phyloP scores from a whole-genome alignment of 1,140 invertebrate genomes.

The Brachionus calyciflorus region DNA sequence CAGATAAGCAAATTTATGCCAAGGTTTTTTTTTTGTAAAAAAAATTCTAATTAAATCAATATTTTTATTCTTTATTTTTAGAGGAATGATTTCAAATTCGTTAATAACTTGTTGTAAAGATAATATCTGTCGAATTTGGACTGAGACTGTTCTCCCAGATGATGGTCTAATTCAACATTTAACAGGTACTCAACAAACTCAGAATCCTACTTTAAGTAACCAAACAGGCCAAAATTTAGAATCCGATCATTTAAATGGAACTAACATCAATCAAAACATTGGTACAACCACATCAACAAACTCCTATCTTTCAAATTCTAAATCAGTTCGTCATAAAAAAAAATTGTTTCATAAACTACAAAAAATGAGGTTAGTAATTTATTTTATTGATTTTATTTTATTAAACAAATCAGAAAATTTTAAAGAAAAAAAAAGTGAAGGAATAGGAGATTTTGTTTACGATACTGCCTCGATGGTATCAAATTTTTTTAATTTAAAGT shows the following conservation, averaged over 20 bases:
- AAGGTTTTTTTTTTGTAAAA: slow-evolving; percentile 67
- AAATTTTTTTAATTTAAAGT: no score
- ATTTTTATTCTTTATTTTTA: slow-evolving; percentile 59
- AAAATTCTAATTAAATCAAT: slow-evolving; percentile 17
- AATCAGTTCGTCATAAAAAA: slow-evolving; percentile 50
- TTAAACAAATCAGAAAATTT: no score
- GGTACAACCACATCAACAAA: slow-evolving; percentile 93
- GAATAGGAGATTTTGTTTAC: no score
- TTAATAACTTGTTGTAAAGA: slow-evolving; percentile 94
- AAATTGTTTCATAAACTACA: slow-evolving; percentile 42
- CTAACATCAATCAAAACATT: slow-evolving; percentile 71
- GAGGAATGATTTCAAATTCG: slow-evolving; percentile 93
- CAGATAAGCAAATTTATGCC: slow-evolving; percentile 99
- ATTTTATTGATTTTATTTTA: neutral
- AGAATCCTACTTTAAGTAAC: neutral
- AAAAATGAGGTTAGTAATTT: slow-evolving; percentile 45
- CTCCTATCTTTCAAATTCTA: slow-evolving; percentile 49
- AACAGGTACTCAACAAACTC: neutral
- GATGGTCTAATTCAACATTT: slow-evolving; percentile 73
- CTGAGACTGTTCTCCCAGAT: slow-evolving; percentile 90
- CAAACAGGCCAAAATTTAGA: slow-evolving; percentile 58
- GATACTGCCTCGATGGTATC: no score
- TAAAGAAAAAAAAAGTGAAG: no score
- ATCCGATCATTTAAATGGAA: slow-evolving; percentile 49
- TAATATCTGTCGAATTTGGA: slow-evolving; percentile 97